Conservation (phyloP, 2,797 vertebrate species). For the Sandelia bainsii region DNA sequence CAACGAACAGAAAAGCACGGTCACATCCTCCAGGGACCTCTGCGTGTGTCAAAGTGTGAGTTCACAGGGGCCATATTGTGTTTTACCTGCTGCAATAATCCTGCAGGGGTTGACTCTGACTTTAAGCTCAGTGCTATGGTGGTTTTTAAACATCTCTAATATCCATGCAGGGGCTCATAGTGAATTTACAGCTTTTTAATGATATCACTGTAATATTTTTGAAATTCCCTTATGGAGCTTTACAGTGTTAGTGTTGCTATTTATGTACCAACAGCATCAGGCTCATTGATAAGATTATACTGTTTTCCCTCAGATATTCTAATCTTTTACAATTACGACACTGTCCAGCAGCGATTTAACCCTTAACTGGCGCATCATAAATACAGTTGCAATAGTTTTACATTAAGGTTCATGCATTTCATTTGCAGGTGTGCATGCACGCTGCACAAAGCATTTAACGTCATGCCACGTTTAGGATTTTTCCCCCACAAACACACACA, state of each 20-base stretch:
- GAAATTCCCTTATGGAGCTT: background rate
- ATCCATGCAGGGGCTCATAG: background rate
- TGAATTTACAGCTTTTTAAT: slow-evolving; percentile 16
- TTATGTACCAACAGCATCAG: slow-evolving; percentile 1
- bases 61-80: slow-evolving; percentile 21
- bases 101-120: slow-evolving; percentile 33
- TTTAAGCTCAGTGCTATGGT: slow-evolving; percentile 16
- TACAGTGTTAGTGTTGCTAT: slow-evolving; percentile 1
- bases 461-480: slow-evolving; percentile 47
- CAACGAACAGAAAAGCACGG: slow-evolving; percentile 21
- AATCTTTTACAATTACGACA: slow-evolving; percentile 24
- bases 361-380: slow-evolving; percentile 10
- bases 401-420: slow-evolving; percentile 6
- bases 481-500: background rate
- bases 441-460: slow-evolving; percentile 34
- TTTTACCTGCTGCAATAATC: slow-evolving; percentile 20
- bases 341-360: slow-evolving; percentile 17
- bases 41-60: slow-evolving; percentile 10
- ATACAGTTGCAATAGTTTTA: slow-evolving; percentile 20
- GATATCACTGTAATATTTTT: background rate
- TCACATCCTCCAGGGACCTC: background rate
- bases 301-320: background rate
- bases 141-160: slow-evolving; percentile 6
- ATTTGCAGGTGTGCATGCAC: slow-evolving; percentile 53
- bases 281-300: slow-evolving; percentile 12